These are phyloP conservation scores for Globodera rostochiensis DNA, from an alignment of 1,140 invertebrate genomes.

Conservation along the genomic window DNA sequence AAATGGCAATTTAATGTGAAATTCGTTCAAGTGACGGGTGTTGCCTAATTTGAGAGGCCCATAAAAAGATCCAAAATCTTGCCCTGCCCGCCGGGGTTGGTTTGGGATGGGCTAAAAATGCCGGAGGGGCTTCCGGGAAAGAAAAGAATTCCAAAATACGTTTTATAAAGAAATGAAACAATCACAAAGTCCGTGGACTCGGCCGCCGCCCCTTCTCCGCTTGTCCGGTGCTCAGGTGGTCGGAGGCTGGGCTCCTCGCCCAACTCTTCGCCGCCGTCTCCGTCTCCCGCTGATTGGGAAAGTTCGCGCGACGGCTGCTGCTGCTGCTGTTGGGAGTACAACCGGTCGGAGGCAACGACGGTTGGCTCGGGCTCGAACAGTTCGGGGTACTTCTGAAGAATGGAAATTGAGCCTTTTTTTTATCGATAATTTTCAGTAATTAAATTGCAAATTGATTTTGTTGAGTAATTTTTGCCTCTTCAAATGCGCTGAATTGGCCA, in stretches of 20 bases:
- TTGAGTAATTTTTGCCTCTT: constrained; percentile 38
- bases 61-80: no score
- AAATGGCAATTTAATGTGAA: no score
- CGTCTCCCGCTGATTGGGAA: neutral
- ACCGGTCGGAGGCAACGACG: neutral
- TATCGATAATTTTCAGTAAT: neutral
- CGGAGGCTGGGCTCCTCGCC: neutral
- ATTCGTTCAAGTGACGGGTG: no score
- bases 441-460: constrained; percentile 13
- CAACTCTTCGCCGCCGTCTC: neutral
- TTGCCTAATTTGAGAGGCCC: no score
- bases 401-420: constrained; percentile 3
- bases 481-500: constrained; percentile 57
- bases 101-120: no score
- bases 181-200: neutral
- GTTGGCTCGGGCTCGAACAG: constrained; percentile 45
- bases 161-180: no score
- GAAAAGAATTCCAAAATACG: no score
- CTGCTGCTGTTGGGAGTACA: neutral
- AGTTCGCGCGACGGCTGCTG: neutral
- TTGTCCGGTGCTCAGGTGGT: neutral
- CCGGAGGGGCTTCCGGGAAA: no score
- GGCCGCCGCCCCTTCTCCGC: neutral
- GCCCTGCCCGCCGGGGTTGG: no score
- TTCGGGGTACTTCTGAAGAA: constrained; percentile 52